Conservation (phyloP, 2,888 invertebrate genomes). For the Pristionchus japonicus region DNA sequence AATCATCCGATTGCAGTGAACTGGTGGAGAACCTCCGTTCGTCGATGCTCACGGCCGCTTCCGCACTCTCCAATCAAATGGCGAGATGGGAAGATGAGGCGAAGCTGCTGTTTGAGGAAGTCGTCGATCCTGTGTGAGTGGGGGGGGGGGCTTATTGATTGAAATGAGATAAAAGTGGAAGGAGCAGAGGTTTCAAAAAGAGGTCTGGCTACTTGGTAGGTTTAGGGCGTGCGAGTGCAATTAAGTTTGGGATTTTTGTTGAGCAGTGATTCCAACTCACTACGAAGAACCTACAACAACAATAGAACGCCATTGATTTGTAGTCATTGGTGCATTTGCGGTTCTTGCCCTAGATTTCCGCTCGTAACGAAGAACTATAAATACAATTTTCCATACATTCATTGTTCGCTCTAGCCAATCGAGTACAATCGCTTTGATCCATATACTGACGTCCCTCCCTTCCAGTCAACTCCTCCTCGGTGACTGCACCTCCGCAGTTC, state of each 20-base stretch:
- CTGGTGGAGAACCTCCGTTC: not conserved
- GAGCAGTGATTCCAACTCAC: not conserved
- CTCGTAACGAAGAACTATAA: no score
- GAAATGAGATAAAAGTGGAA: no score
- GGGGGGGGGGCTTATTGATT: no score
- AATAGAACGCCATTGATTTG: no score
- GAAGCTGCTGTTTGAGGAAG: constrained; percentile 3
- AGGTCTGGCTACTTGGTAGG: not conserved
- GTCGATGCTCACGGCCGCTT: not conserved
- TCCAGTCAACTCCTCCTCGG: constrained; percentile 25
- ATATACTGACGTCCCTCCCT: not conserved
- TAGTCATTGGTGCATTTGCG: no score
- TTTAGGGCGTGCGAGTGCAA: not conserved
- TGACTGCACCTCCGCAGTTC: not conserved
- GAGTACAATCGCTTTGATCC: no score
- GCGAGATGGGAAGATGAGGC: constrained; percentile 6
- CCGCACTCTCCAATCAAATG: constrained; percentile 26
- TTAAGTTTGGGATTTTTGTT: not conserved
- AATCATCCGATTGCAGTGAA: constrained; percentile 18
- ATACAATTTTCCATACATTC: no score
- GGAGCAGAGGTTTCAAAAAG: no score
- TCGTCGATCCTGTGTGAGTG: constrained; percentile 30
- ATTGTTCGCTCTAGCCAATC: no score
- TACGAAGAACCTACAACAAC: not conserved
- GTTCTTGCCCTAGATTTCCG: no score